A percentile compares a stretch with the other conserved stretches of the same genome.
These are phyloP conservation scores for Lagocephalus sceleratus DNA, from an alignment of 2,797 vertebrate species.

Conservation along the genomic window DNA sequence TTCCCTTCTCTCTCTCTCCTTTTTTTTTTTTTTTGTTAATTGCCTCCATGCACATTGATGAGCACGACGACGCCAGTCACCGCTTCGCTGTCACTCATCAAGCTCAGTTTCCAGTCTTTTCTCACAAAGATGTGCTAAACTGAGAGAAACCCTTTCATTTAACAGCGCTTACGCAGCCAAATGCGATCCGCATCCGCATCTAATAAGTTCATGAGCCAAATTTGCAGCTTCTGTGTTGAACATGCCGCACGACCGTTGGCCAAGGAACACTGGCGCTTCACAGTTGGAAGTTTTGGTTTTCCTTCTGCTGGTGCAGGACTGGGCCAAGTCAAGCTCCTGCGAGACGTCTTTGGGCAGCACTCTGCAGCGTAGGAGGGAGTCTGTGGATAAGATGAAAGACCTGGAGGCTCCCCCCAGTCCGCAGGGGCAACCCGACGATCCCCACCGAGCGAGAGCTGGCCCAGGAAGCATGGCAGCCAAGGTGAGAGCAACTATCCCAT, in stretches of 20 bases:
- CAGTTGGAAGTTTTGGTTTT: conserved; percentile 36
- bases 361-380: conserved; percentile 86
- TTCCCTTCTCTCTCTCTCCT: conserved; percentile 12
- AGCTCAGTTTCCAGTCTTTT: conserved; percentile 45
- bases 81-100: conserved; percentile 36
- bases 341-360: conserved; percentile 80
- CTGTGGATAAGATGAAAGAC: conserved; percentile 83
- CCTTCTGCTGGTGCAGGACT: conserved; percentile 80
- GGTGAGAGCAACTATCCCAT: conserved; percentile 64
- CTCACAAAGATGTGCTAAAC: conserved; percentile 43
- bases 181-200: conserved; percentile 24
- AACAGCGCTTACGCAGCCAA: conserved; percentile 21
- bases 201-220: conserved; percentile 50
- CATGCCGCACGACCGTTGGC: conserved; percentile 28
- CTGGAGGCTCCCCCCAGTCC: conserved; percentile 76
- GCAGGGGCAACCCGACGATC: conserved; percentile 73
- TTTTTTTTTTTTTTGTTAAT: conserved; percentile 12
- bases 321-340: conserved; percentile 86
- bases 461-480: conserved; percentile 82
- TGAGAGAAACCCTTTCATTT: conserved; percentile 27
- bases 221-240: conserved; percentile 24
- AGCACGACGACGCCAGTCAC: conserved; percentile 39
- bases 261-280: conserved; percentile 13
- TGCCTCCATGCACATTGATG: conserved; percentile 35
- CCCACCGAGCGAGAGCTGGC: conserved; percentile 78